A percentile compares a stretch with the other conserved stretches of the same genome.
These are phyloP conservation scores for Parnassius apollo DNA, from an alignment of 2,888 invertebrate species.

Conservation along the genomic window DNA sequence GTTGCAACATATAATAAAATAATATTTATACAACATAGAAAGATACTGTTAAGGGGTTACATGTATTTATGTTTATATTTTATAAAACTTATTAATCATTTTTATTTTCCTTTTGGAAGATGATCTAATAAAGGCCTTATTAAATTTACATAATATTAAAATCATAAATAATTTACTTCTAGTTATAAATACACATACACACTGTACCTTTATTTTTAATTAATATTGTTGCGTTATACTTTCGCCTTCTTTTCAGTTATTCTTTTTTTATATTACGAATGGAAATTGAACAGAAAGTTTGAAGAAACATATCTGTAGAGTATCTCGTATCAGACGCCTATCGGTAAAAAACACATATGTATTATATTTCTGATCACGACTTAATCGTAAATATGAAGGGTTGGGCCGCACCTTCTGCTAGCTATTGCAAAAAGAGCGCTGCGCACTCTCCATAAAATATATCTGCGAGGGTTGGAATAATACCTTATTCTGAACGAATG, in stretches of 20 bases:
- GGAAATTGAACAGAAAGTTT: constrained; percentile 19
- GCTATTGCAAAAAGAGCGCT: constrained; percentile 78
- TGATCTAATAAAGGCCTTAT: too few relatives aligned
- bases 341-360: constrained; percentile 70
- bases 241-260: background rate
- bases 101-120: too few relatives aligned
- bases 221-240: background rate
- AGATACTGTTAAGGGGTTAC: too few relatives aligned
- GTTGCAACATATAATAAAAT: too few relatives aligned
- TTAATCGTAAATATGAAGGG: constrained; percentile 81
- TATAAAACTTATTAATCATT: too few relatives aligned
- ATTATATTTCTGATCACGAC: constrained; percentile 79
- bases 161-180: too few relatives aligned
- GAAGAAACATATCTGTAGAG: constrained; percentile 39
- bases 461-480: constrained; percentile 52
- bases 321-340: constrained; percentile 59
- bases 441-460: constrained; percentile 78
- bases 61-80: too few relatives aligned
- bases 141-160: too few relatives aligned
- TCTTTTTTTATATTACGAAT: constrained; percentile 3
- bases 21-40: too few relatives aligned
- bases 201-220: too few relatives aligned
- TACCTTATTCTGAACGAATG: constrained; percentile 35
- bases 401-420: constrained; percentile 75
- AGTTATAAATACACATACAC: too few relatives aligned